A percentile compares a stretch with the other conserved stretches of the same genome.
These are phyloP conservation scores for Diarsia dahlii DNA, from an alignment of 2,888 invertebrate genomes.

Conservation along the genomic window DNA sequence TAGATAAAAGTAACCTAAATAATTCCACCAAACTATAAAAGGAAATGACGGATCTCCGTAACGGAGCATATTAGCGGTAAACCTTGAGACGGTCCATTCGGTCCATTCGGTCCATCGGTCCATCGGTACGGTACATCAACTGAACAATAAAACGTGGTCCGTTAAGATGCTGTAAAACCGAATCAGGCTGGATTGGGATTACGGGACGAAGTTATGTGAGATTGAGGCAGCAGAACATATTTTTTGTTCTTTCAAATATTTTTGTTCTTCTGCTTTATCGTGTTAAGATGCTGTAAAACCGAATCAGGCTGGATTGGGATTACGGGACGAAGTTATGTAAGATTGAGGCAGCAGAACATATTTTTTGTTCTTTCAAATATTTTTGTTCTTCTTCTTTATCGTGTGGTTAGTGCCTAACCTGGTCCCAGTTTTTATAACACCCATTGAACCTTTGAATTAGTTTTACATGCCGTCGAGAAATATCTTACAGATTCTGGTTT, in stretches of 20 bases:
- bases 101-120: constrained; percentile 47
- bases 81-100: constrained; percentile 41
- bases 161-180: constrained; percentile 68
- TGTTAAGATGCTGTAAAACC: constrained; percentile 68
- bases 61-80: constrained; percentile 46
- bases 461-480: too few species aligned
- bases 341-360: not conserved
- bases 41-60: constrained; percentile 36
- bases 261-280: too few species aligned
- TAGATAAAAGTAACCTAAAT: constrained; percentile 15
- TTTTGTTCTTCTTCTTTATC: not conserved
- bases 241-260: not conserved
- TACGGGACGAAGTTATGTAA: constrained; percentile 19
- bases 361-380: not conserved
- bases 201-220: constrained; percentile 15
- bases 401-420: too few species aligned
- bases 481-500: too few species aligned
- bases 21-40: constrained; percentile 37
- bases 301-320: constrained; percentile 53
- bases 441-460: too few species aligned
- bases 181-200: constrained; percentile 51
- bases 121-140: constrained; percentile 50
- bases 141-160: constrained; percentile 56
- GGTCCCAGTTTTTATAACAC: too few species aligned
- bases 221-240: not conserved